Evolutionary conservation across 1,140 invertebrate genomes (phyloP).

Genomic region (Cydia amplana): DNA sequence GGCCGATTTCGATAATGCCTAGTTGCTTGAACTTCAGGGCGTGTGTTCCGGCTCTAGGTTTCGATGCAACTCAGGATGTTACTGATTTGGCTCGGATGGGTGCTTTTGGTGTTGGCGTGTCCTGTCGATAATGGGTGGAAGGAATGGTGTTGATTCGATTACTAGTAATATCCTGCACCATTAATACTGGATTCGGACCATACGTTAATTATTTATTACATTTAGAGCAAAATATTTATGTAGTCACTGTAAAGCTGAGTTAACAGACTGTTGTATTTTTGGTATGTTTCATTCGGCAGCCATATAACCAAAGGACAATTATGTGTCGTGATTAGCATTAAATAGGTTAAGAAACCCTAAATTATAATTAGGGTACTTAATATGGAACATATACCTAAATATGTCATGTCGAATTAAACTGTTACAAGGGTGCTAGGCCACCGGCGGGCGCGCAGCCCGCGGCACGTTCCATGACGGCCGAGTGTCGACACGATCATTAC

Average conservation of each 20-base stretch:
- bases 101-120: conserved; percentile 1
- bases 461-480: conserved; percentile 35
- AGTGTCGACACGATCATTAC: conserved; percentile 37
- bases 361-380: background rate
- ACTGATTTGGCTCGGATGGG: conserved; percentile 5
- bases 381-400: background rate
- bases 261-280: background rate
- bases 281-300: background rate
- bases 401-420: conserved; percentile 21
- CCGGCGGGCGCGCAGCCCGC: conserved; percentile 34
- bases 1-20: conserved; percentile 51
- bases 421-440: conserved; percentile 30
- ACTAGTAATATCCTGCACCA: background rate
- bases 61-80: conserved; percentile 20
- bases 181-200: background rate
- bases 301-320: background rate
- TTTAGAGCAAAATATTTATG: too few relatives aligned
- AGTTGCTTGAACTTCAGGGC: conserved; percentile 36
- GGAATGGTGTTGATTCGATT: background rate
- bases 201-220: too few relatives aligned
- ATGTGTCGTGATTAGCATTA: background rate
- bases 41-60: conserved; percentile 18
- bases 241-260: background rate
- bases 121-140: background rate
- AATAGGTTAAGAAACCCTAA: background rate